Base-by-base conservation (phyloP, 2,888 invertebrate genomes). In the Cylindroiulus punctatus region DNA sequence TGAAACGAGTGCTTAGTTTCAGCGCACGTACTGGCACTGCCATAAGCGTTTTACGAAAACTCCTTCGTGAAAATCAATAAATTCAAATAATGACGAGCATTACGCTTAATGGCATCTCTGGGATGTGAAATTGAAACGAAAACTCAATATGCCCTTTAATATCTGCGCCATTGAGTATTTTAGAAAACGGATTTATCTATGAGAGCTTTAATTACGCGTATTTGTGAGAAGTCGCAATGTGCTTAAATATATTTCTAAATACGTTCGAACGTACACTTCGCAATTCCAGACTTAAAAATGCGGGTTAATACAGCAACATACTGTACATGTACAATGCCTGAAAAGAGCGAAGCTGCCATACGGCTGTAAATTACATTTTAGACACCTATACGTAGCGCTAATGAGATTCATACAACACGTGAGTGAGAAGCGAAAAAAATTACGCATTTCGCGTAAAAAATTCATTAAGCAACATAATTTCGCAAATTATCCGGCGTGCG, bases 391-490 rank as follows among this genome's bases (percentile, higher is more conserved):
- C 30, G 26, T 76, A 76, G 14, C 30, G 17, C 30, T 76, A 76
- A 30, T 76, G 76, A 32, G 30, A 30, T 30, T 14, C 17, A 4
- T 32, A 12, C 26, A 76, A 7, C 26, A 10, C 10, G 26, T 19
- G n/a, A 65, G 22, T 22, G 4, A 8, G 26, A 76, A 30, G 76
- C 65, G 22, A 65, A 65, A 65, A n/a, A 65, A 65, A 26, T 2
- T 10, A 7, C 5, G 26, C 4, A 7, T 76, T 30, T 76, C 32
- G n/a, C 26, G 76, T 14, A 4, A 26, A 30, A 76, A 76, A 76
- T 76, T 76, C 30, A 76, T 76, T 76, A 76, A 76, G 30, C 76
- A 14, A 17, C 30, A 76, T 4, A 76, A 76, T 76, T 52, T 76
- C 76, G 30, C 76, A 76, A 76, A 30, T 76, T 76, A 32, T 76